Conservation (phyloP, 2,113 vertebrate genomes). For the Gracilinanus agilis region DNA sequence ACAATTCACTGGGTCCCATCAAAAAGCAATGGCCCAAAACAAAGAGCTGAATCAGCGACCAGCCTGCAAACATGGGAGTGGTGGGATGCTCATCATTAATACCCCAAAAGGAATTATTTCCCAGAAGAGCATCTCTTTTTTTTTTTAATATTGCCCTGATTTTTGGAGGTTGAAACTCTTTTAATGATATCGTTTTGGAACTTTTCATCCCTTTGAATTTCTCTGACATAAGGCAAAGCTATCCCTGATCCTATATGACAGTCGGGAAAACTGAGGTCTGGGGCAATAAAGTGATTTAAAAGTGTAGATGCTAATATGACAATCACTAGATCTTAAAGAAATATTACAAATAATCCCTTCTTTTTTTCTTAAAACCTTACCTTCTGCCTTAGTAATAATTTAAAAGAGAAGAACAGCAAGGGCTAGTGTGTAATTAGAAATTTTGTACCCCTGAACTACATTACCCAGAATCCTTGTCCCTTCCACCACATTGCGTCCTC, state of each 20-base stretch:
- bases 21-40: slow-evolving; percentile 68
- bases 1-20: slow-evolving; percentile 66
- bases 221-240: background rate
- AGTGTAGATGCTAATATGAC: background rate
- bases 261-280: background rate
- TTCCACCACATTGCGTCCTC: too few species aligned
- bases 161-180: background rate
- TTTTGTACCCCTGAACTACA: too few species aligned
- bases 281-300: background rate
- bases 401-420: too few species aligned
- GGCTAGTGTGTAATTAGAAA: too few species aligned
- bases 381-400: too few species aligned
- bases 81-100: slow-evolving; percentile 33
- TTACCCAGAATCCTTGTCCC: too few species aligned
- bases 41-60: slow-evolving; percentile 33
- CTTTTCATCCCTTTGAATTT: background rate
- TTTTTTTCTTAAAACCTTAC: background rate
- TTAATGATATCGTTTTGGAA: accelerated
- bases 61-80: background rate
- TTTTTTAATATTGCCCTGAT: slow-evolving; percentile 18
- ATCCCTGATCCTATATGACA: background rate
- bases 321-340: background rate
- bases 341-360: background rate
- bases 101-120: slow-evolving; percentile 1
- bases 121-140: background rate